Evolutionary conservation across 2,113 vertebrate genomes (phyloP), one percentile per base, ranked within the genome.

Genomic region (Carettochelys insculpta): DNA sequence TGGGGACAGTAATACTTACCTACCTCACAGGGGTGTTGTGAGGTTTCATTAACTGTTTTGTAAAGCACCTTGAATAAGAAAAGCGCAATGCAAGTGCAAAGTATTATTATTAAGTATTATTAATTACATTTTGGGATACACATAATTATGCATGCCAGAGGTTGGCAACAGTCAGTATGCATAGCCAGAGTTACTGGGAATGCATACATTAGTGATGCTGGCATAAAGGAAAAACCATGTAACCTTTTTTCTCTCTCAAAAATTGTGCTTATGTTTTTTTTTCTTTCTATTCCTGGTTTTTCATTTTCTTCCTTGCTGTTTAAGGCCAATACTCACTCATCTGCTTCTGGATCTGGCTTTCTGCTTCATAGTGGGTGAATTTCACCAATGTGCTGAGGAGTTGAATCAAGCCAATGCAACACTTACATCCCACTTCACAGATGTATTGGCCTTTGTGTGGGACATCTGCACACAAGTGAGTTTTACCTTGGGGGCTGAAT

Each of bases 1-100:
- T 85, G 96, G 94, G 96, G 94, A 95, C 95, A 50, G 34, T 65
- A 47, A 94, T 92, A 93, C 94, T 94, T 90, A 94, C 94, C 96
- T 97, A 97, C 95, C 95, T 97, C 96, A 96, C 96, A 97, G 92
- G 96, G 96, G 85, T 96, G 94, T 97, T 95, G 95, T 97, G 95
- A 97, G 96, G 96, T 85, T 90, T 88, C 95, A 58, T 88, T 56
- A 61, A 83, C 85, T 92, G 83, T 51, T 95, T 94, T 93, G 92
- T 94, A 92, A 97, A 97, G 96, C 95, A 96, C 94, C 96, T 94
- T 96, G 95, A 61, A 16, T 91, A 87, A 31, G n/a, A 80, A 83
- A 19, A 85, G 94, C 81, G 83, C 95, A 92, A 25, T 87, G 85
- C 86, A 82, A 92, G 96, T 93, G 95, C 95, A 92, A 92, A 86